Evolutionary conservation across 1,140 invertebrate genomes (phyloP).

Genomic region (Lordiphosa stackelbergi): DNA sequence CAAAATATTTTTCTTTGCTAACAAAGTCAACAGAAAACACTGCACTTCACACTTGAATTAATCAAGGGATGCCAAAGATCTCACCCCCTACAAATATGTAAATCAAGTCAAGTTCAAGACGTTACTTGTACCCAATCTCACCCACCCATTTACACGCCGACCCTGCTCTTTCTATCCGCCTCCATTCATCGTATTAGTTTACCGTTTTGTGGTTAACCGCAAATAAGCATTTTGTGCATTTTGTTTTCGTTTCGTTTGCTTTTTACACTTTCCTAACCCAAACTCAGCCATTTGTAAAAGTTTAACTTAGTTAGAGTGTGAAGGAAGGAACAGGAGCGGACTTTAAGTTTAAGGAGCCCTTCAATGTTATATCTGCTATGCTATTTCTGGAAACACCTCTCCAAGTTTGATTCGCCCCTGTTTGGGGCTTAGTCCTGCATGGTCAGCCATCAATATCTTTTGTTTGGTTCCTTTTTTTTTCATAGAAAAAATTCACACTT

Average conservation of each 20-base stretch:
- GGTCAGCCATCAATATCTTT: conserved; percentile 30
- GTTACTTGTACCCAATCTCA: conserved; percentile 8
- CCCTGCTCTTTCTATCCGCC: neutral
- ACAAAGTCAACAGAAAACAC: conserved; percentile 7
- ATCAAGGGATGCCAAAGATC: conserved; percentile 17
- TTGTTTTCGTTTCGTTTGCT: conserved; percentile 46
- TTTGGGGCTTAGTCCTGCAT: conserved; percentile 22
- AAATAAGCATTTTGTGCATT: conserved; percentile 68
- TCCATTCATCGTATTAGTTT: conserved; percentile 46
- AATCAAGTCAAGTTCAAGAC: conserved; percentile 29
- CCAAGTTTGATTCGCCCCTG: conserved; percentile 2
- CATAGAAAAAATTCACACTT: conserved; percentile 38
- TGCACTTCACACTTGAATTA: conserved; percentile 56
- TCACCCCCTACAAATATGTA: conserved; percentile 12
- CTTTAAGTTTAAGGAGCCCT: too few species aligned
- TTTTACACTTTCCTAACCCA: conserved; percentile 47
- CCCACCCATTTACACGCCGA: neutral
- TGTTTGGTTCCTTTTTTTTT: conserved; percentile 16
- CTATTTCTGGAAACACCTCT: too few species aligned
- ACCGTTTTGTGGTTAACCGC: conserved; percentile 66
- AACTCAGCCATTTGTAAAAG: conserved; percentile 55
- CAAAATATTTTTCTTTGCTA: conserved; percentile 5
- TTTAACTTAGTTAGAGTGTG: conserved; percentile 26
- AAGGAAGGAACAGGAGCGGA: conserved; percentile 4
- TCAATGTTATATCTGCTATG: too few species aligned